These are phyloP conservation scores for Tinea pellionella DNA, from an alignment of 2,888 invertebrate species.

Conservation along the genomic window DNA sequence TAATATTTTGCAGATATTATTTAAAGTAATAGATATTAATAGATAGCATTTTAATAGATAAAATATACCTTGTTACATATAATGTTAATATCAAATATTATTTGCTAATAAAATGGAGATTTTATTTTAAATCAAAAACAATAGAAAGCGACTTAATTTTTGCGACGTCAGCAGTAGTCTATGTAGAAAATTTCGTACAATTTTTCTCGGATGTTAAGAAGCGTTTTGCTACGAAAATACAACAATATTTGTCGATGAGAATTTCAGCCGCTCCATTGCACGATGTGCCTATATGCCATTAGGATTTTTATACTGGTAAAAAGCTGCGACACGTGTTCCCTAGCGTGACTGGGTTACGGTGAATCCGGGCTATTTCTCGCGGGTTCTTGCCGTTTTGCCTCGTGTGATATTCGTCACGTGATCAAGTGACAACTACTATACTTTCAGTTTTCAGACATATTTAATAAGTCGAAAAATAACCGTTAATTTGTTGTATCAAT, in stretches of 20 bases:
- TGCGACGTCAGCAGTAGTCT: neutral
- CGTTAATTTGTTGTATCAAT: no score
- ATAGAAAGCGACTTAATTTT: neutral
- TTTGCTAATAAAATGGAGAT: neutral
- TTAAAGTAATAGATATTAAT: no score
- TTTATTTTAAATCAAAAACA: neutral
- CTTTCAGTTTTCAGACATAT: no score
- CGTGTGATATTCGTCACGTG: neutral
- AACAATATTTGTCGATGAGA: neutral
- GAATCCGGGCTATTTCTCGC: neutral
- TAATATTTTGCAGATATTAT: no score
- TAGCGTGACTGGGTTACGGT: neutral
- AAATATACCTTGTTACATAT: no score
- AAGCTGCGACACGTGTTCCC: neutral
- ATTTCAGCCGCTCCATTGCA: neutral
- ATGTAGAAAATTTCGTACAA: constrained; percentile 1
- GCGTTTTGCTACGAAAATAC: neutral
- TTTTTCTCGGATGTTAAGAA: neutral
- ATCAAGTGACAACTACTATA: no score
- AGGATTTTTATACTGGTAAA: constrained; percentile 5
- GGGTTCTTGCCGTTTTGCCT: neutral
- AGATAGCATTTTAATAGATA: no score
- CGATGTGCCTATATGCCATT: neutral
- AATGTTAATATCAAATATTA: no score
- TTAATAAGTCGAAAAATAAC: no score